These are phyloP conservation scores for Globodera ellingtonae DNA, from an alignment of 1,140 invertebrate genomes.

Conservation along the genomic window DNA sequence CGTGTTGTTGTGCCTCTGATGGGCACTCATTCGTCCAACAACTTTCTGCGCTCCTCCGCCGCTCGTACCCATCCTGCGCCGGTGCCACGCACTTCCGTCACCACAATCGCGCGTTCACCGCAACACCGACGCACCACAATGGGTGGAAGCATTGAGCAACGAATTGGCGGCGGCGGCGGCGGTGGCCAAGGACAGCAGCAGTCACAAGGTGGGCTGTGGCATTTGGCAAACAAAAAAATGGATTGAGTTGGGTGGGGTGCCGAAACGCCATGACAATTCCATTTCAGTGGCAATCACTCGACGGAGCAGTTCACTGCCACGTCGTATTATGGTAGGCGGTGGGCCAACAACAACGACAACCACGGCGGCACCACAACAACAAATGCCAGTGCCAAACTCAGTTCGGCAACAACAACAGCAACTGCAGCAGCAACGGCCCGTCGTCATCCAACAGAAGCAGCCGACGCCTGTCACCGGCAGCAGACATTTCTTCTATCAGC, in stretches of 20 bases:
- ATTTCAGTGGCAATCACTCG: background rate
- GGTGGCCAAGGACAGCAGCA: background rate
- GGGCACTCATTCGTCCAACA: background rate
- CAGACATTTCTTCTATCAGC: background rate
- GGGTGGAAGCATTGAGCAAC: background rate
- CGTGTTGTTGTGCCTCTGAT: background rate
- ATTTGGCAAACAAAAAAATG: too few relatives aligned
- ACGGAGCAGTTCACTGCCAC: slow-evolving; percentile 23
- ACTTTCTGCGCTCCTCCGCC: background rate
- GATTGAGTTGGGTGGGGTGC: background rate
- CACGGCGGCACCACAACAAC: background rate
- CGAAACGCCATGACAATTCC: background rate
- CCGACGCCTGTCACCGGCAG: too few relatives aligned
- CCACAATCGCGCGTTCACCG: background rate
- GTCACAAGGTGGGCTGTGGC: background rate
- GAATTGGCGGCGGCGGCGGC: background rate
- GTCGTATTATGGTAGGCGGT: slow-evolving; percentile 4
- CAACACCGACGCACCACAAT: background rate
- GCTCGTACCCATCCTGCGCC: background rate
- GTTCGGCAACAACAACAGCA: background rate
- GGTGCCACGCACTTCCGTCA: background rate
- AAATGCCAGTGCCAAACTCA: background rate
- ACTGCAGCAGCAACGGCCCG: background rate
- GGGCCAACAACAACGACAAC: background rate
- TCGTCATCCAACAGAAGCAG: background rate